These are phyloP conservation scores for Bombus cullumanus DNA, from an alignment of 1,140 invertebrate species.

Conservation along the genomic window DNA sequence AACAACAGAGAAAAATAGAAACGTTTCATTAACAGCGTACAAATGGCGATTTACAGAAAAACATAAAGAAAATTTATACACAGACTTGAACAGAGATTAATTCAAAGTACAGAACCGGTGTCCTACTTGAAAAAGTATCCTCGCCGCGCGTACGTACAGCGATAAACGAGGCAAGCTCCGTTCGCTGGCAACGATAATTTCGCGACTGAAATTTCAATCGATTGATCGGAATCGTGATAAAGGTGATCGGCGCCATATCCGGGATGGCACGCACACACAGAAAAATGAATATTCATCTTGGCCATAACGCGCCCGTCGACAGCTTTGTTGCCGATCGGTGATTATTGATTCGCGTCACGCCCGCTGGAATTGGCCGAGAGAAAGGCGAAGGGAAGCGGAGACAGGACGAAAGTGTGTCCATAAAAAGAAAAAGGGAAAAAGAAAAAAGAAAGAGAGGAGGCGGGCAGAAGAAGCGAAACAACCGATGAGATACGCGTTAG, in stretches of 20 bases:
- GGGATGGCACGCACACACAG: neutral
- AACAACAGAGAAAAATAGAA: neutral
- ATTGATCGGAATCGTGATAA: conserved; percentile 11
- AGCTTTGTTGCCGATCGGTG: conserved; percentile 64
- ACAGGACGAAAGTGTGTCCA: neutral
- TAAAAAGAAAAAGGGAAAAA: neutral
- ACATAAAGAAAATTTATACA: neutral
- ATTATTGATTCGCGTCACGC: conserved; percentile 69
- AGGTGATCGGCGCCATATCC: conserved; percentile 7
- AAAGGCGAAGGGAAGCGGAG: neutral
- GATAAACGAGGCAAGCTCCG: neutral
- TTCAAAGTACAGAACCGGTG: neutral
- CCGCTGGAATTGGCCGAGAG: conserved; percentile 56
- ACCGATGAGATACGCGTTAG: conserved; percentile 6
- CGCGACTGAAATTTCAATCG: conserved; percentile 13
- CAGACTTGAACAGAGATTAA: neutral
- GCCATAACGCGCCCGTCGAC: conserved; percentile 47
- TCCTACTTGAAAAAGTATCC: neutral
- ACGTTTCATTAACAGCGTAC: no score
- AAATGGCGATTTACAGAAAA: neutral
- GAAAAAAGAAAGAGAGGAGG: neutral
- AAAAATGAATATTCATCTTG: conserved; percentile 68
- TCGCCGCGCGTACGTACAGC: neutral
- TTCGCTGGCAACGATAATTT: neutral
- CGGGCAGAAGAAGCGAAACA: neutral